Evolutionary conservation across 2,113 vertebrate genomes (phyloP).

Genomic region (Pseudopodoces humilis): DNA sequence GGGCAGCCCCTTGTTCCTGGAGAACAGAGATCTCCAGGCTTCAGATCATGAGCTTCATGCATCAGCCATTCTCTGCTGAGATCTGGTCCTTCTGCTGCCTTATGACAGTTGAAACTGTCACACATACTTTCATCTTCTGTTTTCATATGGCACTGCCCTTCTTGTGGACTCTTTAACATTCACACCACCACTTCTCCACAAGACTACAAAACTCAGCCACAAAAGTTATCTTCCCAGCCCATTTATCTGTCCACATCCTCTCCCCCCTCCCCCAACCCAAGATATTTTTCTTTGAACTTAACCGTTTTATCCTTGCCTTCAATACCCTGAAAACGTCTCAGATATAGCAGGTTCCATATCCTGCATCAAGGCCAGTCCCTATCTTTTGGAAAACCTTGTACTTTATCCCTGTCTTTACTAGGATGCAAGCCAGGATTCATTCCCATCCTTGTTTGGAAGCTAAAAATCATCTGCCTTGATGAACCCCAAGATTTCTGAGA

Average conservation of each 20-base stretch:
- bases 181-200: constrained; percentile 12
- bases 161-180: constrained; percentile 38
- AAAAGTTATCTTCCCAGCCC: constrained; percentile 50
- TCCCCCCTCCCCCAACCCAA: background rate
- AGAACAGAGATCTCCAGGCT: background rate
- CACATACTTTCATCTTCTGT: constrained; percentile 49
- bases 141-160: constrained; percentile 45
- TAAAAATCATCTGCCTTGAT: background rate
- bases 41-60: background rate
- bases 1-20: background rate
- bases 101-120: constrained; percentile 47
- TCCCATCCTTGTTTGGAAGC: background rate
- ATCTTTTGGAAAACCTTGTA: background rate
- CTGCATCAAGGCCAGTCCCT: background rate
- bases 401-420: background rate
- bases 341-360: background rate
- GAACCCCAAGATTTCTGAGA: background rate
- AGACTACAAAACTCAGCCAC: constrained; percentile 48
- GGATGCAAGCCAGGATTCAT: background rate
- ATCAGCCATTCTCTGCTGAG: background rate
- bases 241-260: constrained; percentile 58
- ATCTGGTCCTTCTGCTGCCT: background rate
- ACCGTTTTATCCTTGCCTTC: constrained; percentile 28
- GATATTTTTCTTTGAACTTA: constrained; percentile 29
- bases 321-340: background rate